A percentile compares a stretch with the other conserved stretches of the same genome.
Conservation (phyloP, 2,113 vertebrate species). For the Scortum barcoo region DNA sequence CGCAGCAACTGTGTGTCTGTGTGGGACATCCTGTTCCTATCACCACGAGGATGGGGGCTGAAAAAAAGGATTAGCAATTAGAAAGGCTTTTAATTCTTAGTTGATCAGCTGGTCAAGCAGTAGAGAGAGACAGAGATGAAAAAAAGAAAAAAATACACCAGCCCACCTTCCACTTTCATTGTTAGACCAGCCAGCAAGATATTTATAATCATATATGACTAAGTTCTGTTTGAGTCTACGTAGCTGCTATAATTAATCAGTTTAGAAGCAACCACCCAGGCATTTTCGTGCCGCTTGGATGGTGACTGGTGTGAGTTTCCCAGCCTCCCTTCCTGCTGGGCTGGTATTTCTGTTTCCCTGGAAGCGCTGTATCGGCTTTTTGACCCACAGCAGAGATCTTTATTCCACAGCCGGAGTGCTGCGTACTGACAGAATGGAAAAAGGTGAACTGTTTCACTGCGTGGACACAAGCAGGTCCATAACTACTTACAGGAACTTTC, state of each 20-base stretch:
- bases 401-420: conserved; percentile 32
- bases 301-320: conserved; percentile 40
- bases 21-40: conserved; percentile 48
- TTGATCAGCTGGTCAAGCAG: conserved; percentile 34
- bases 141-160: background rate
- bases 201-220: background rate
- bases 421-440: conserved; percentile 33
- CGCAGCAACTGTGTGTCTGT: conserved; percentile 30
- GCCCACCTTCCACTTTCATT: background rate
- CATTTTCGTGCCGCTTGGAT: conserved; percentile 26
- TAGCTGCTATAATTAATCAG: background rate
- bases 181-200: conserved; percentile 2
- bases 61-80: conserved; percentile 48
- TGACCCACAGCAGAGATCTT: conserved; percentile 47
- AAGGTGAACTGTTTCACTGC: conserved; percentile 25
- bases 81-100: conserved; percentile 38
- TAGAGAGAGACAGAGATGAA: background rate
- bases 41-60: conserved; percentile 12
- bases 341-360: conserved; percentile 57
- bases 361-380: conserved; percentile 39
- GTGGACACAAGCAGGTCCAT: background rate
- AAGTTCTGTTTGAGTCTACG: background rate
- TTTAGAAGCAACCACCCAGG: conserved; percentile 23
- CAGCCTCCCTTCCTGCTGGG: conserved; percentile 52
- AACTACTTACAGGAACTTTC: conserved; percentile 10